Conservation (phyloP, 2,888 invertebrate genomes). For the Piscicola geometra region DNA sequence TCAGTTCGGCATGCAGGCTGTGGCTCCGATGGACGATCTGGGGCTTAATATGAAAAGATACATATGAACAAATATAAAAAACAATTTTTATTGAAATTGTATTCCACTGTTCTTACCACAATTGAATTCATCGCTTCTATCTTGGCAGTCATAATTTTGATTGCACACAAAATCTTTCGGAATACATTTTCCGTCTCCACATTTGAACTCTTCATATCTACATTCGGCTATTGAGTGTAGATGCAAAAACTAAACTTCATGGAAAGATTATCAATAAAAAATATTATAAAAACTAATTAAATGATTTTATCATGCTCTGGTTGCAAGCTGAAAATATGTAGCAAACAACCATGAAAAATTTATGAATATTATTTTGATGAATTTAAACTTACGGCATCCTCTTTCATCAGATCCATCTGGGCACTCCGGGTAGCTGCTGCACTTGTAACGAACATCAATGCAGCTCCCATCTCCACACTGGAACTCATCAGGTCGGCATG, state of each 20-base stretch:
- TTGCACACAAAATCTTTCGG: slow-evolving; percentile 36
- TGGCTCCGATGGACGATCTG: background rate
- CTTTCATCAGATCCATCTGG: slow-evolving; percentile 55
- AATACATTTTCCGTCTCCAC: slow-evolving; percentile 38
- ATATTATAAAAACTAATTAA: too few species aligned
- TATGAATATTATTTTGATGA: too few species aligned
- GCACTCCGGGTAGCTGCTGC: slow-evolving; percentile 55
- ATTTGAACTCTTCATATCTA: slow-evolving; percentile 35
- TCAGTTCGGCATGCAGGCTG: slow-evolving; percentile 26
- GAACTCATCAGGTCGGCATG: slow-evolving; percentile 43
- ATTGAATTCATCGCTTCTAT: slow-evolving; percentile 39
- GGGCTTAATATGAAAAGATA: too few species aligned
- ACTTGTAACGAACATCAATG: slow-evolving; percentile 69
- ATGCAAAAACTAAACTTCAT: too few species aligned
- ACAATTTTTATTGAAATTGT: background rate
- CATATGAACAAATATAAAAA: background rate
- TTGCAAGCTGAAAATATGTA: too few species aligned
- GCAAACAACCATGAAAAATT: too few species aligned
- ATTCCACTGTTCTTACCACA: slow-evolving; percentile 19
- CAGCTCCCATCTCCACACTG: slow-evolving; percentile 63
- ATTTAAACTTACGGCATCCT: slow-evolving; percentile 49
- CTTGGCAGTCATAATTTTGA: slow-evolving; percentile 37
- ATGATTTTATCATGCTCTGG: too few species aligned
- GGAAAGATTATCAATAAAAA: too few species aligned
- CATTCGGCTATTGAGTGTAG: background rate